phyloP scores from a whole-genome alignment of 2,113 vertebrate genomes.

The Balaenoptera acutorostrata region DNA sequence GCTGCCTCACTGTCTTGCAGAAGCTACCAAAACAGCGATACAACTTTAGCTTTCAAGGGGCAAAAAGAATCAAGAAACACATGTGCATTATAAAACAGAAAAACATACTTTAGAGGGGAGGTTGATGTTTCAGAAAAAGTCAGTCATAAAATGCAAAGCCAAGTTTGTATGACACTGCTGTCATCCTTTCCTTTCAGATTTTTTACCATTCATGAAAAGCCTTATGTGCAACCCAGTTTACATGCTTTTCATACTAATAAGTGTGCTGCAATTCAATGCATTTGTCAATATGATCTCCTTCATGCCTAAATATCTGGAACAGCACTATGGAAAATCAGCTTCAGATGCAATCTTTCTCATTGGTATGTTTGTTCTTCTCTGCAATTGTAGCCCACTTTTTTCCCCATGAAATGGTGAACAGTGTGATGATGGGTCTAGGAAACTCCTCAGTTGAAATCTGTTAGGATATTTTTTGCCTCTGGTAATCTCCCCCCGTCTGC shows the following conservation, averaged over 20 bases:
- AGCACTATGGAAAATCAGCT: slow-evolving; percentile 93
- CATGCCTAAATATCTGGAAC: slow-evolving; percentile 95
- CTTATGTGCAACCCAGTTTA: slow-evolving; percentile 86
- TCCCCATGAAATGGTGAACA: background rate
- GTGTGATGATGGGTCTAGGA: background rate
- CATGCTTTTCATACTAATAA: slow-evolving; percentile 87
- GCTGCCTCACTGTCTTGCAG: background rate
- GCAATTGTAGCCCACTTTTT: background rate
- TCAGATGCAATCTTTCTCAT: slow-evolving; percentile 94
- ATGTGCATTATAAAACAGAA: background rate
- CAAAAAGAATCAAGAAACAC: background rate
- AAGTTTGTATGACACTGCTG: background rate
- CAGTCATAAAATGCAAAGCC: background rate
- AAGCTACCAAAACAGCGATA: background rate
- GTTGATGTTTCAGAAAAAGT: background rate
- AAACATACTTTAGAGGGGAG: background rate
- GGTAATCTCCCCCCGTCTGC: background rate
- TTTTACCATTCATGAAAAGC: slow-evolving; percentile 87
- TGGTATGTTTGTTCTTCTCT: slow-evolving; percentile 79
- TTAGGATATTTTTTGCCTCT: background rate
- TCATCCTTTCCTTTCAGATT: slow-evolving; percentile 82
- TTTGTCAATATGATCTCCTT: slow-evolving; percentile 89
- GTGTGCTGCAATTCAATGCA: slow-evolving; percentile 87
- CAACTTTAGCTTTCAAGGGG: background rate
- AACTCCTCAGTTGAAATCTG: background rate